Base-by-base conservation (phyloP, 2,888 invertebrate genomes). In the Cremastinae sp. region DNA sequence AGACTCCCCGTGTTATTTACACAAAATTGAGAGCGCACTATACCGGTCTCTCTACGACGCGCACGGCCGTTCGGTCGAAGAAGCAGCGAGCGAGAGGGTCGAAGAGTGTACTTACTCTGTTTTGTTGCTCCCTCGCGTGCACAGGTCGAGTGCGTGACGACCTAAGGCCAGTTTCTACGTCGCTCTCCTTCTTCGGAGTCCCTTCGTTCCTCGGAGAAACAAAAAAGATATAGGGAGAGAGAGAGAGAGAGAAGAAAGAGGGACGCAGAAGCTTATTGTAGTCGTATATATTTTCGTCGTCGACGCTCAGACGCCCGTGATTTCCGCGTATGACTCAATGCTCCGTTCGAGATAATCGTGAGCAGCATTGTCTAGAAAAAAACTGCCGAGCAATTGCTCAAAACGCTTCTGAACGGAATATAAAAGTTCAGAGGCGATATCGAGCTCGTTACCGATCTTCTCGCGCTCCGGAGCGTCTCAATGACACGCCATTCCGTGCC, bases 141-240 rank as follows among this genome's bases (percentile, higher is more conserved):
- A 58, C 65, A 47, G 64, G 68, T 78, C 79, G 73, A 79, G 79
- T 79, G 79, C 79, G 79, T 79, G 79, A 79, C 78, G 74, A 78
- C 74, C 74, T 74, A 73, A 58, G 36, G 41, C 66, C 78, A 75
- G 53, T 71, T 75, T 62, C 49, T 65, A 70, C 69, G 56, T 56
- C 18, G 14, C 61, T 61, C 43, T 41, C 68, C 41, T 16, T 59
- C 62, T 47, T 53, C 16, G 18, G 45, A 45, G 7, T 47, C 43
- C 10, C 53, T 54, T 43, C 54, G 14, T 43, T 14, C 53, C 59
- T 73, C 64, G 47, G 43, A 71, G 64, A 61, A 16, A 58, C 22
- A 45, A 4, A 16, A 43, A 51, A 43, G 38, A 22, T 41, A 49
- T 28, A 51, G 34, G 4, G 20, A 38, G 53, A 14, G 36, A 7